Base-by-base conservation (phyloP, 2,113 vertebrate genomes). In the Trochalopteron elliotii region DNA sequence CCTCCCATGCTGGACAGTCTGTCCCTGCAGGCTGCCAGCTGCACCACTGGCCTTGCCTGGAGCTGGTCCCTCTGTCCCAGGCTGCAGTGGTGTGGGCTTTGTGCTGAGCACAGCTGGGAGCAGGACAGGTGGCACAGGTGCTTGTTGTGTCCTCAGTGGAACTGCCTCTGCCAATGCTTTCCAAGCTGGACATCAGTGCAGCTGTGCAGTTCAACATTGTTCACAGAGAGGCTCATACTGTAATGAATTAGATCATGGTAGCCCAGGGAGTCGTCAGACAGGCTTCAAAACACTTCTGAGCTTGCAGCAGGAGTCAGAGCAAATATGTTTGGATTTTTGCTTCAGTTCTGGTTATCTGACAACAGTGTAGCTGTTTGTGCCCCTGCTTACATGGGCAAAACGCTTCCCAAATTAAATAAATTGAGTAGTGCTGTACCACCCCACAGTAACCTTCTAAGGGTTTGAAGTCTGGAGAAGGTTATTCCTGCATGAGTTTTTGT, bases 81-180 rank as follows among this genome's bases (percentile, higher is more conserved):
- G 5, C 70, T 42, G 82, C 44, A 5, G 19, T 63, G 77, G 13
- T 1, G 12, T 31, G 47, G 56, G 12, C 18, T 55, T n/a, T 17
- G 28, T 44, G 5, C 71, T 31, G 68, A 12, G 28, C 14, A 35
- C 15, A 55, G 30, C 18, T 7, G 20, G 30, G 14, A 37, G 21
- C 10, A 39, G 50, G 33, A 14, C 25, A 3, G 52, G 19, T 15
- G 31, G 35, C 59, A 50, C 44, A 22, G 4, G 9, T 7, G 16
- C 5, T 22, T 3, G 3, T 12, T 52, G 40, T 57, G 61, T 64
- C 75, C 56, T 42, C 11, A 3, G 27, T 9, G 18, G 44, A 56
- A 0, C 77, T 9, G 0, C 20, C 35, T 77, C 68, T 44, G 21
- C 5, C 2, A 1, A 49, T 1, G 2, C 71, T 59, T 5, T 13